phyloP scores from a whole-genome alignment of 2,888 invertebrate genomes.

The Melolontha melolontha region DNA sequence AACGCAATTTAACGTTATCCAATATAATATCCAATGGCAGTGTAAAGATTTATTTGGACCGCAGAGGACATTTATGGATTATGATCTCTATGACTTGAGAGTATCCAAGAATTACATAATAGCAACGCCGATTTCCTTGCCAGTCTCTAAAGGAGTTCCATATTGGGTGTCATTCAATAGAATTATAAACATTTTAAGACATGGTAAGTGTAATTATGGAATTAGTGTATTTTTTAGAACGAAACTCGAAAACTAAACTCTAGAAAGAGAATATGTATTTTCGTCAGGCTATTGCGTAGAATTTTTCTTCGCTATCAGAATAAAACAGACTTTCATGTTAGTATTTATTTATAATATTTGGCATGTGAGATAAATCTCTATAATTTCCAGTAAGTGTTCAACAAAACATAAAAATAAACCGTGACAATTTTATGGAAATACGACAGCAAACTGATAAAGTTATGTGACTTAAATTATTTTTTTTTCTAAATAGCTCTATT shows the following conservation, averaged over 20 bases:
- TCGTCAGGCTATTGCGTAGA: no score
- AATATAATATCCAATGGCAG: conserved; percentile 43
- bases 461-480: no score
- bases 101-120: conserved; percentile 47
- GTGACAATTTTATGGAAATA: no score
- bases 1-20: conserved; percentile 45
- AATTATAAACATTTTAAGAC: conserved; percentile 44
- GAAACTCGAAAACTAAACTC: background rate
- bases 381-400: no score
- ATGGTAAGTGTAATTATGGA: conserved; percentile 43
- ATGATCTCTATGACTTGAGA: conserved; percentile 37
- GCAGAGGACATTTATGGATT: background rate
- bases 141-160: conserved; percentile 48
- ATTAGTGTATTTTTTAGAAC: background rate
- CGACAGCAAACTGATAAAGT: no score
- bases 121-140: conserved; percentile 48
- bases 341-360: no score
- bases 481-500: no score
- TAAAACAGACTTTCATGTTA: no score
- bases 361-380: no score
- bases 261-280: no score
- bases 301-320: no score
- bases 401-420: no score
- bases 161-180: conserved; percentile 48
- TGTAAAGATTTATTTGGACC: conserved; percentile 39